A percentile compares a stretch with the other conserved stretches of the same genome.
phyloP scores from a whole-genome alignment of 2,888 invertebrate genomes.

The Metallyticus violacea region DNA sequence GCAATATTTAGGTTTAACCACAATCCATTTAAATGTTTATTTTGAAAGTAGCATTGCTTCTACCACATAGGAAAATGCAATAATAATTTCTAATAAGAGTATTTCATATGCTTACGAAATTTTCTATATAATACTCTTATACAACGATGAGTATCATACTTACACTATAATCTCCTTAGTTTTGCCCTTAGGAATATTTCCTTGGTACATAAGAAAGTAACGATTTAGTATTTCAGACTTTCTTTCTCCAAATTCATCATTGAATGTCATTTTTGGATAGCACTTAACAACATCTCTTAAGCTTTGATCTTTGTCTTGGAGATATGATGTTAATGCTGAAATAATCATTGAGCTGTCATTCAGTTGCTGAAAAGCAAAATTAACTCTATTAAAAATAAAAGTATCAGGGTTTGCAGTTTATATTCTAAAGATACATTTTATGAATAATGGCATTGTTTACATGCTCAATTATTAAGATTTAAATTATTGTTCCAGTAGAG shows the following conservation, averaged over 20 bases:
- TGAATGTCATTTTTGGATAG: conserved; percentile 70
- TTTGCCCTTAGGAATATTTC: conserved; percentile 49
- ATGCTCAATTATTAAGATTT: background rate
- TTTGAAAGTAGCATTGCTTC: too few relatives aligned
- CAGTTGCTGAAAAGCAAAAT: conserved; percentile 63
- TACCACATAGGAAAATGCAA: too few relatives aligned
- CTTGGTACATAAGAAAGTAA: conserved; percentile 82
- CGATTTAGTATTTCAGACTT: conserved; percentile 78
- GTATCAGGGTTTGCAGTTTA: too few relatives aligned
- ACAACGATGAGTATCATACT: too few relatives aligned
- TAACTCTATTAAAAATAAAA: too few relatives aligned
- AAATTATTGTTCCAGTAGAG: background rate
- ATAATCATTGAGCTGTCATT: conserved; percentile 94
- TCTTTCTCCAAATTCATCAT: conserved; percentile 64
- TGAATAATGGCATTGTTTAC: too few relatives aligned
- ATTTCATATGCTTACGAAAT: too few relatives aligned
- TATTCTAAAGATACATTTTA: too few relatives aligned
- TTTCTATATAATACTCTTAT: too few relatives aligned
- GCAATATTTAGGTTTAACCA: too few relatives aligned
- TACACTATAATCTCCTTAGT: conserved; percentile 42
- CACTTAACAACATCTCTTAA: conserved; percentile 69
- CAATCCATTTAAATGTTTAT: too few relatives aligned
- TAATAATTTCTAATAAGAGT: too few relatives aligned
- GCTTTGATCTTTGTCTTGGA: conserved; percentile 58
- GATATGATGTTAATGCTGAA: conserved; percentile 77